These are phyloP conservation scores for Dendrocincla tyrannina DNA, from an alignment of 2,797 vertebrate species.

Conservation along the genomic window DNA sequence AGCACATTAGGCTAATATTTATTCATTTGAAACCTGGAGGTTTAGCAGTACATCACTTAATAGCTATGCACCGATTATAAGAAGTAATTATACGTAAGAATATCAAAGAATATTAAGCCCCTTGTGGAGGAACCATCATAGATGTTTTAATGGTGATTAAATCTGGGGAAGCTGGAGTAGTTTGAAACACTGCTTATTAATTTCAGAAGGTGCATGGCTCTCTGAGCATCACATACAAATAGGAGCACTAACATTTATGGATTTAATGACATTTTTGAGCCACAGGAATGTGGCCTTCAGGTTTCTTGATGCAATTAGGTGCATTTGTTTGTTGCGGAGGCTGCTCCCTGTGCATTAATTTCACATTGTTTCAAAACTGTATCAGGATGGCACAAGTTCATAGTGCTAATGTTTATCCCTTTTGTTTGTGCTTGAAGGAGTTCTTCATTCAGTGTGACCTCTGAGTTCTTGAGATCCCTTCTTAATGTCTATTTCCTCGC, in stretches of 20 bases:
- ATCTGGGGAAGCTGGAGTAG: conserved; percentile 43
- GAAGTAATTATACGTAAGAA: conserved; percentile 72
- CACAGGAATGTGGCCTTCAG: not conserved
- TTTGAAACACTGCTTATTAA: conserved; percentile 52
- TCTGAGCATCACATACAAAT: conserved; percentile 40
- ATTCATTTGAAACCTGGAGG: conserved; percentile 73
- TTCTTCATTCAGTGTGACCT: not conserved
- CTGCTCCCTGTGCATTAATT: not conserved
- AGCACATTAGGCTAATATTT: conserved; percentile 77
- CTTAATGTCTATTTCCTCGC: not conserved
- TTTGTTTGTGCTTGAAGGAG: not conserved
- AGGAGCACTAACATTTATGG: not conserved
- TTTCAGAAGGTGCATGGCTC: conserved; percentile 39
- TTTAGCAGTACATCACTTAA: conserved; percentile 71
- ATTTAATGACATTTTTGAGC: conserved; percentile 12
- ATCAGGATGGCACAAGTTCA: not conserved
- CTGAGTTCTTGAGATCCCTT: not conserved
- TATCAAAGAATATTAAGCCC: conserved; percentile 69
- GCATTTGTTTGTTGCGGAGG: not conserved
- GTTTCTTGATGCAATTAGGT: not conserved
- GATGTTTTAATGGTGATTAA: conserved; percentile 67
- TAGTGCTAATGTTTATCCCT: not conserved
- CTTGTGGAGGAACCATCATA: conserved; percentile 47
- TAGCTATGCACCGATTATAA: conserved; percentile 67
- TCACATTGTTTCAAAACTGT: not conserved